Evolutionary conservation across 1,140 invertebrate species (phyloP).

Genomic region (Oedothorax gibbosus): DNA sequence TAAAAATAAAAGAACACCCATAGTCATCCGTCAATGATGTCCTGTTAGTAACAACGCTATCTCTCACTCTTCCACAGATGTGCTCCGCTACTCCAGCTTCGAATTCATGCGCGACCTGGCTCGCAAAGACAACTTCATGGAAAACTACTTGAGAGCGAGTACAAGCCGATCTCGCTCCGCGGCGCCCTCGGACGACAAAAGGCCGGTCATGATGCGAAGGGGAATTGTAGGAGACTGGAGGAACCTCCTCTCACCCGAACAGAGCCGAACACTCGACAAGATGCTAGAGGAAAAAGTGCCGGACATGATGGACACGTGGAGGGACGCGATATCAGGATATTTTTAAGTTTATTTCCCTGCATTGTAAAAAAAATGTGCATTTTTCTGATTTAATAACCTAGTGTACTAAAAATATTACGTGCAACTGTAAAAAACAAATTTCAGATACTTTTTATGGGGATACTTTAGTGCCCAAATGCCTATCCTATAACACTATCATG

Average conservation of each 20-base stretch:
- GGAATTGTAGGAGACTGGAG: conserved; percentile 84
- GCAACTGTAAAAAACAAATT: too few relatives aligned
- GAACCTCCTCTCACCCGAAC: conserved; percentile 78
- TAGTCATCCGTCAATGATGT: too few relatives aligned
- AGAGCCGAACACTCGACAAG: conserved; percentile 68
- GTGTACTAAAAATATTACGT: too few relatives aligned
- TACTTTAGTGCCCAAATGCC: too few relatives aligned
- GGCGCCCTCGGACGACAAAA: not conserved
- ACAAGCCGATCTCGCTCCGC: not conserved
- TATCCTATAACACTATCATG: too few relatives aligned
- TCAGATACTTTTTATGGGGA: too few relatives aligned
- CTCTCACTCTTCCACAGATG: conserved; percentile 5
- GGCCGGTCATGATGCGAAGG: conserved; percentile 67
- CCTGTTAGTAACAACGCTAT: not conserved
- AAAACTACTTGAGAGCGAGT: not conserved
- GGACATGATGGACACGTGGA: not conserved
- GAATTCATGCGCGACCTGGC: conserved; percentile 18
- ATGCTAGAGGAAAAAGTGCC: not conserved
- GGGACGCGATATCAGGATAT: too few relatives aligned
- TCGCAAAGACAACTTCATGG: not conserved
- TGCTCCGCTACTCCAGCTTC: conserved; percentile 26
- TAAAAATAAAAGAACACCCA: too few relatives aligned
- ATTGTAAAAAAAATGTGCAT: too few relatives aligned
- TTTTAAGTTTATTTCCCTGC: too few relatives aligned
- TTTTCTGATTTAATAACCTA: too few relatives aligned